A percentile compares a stretch with the other conserved stretches of the same genome.
Conservation (phyloP, 2,113 vertebrate species). For the Lipophrys pholis region DNA sequence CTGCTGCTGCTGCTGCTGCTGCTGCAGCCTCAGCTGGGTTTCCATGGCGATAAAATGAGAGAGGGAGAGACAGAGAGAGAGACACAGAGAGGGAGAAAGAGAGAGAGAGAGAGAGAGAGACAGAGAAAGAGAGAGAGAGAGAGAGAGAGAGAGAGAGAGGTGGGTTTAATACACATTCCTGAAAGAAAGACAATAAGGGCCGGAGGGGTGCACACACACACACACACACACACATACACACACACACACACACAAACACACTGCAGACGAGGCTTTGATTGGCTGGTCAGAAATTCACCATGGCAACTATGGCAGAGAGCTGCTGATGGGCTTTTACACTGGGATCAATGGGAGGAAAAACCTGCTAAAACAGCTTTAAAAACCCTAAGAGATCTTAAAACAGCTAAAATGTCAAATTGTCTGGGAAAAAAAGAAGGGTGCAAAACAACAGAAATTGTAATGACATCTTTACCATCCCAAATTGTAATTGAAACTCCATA, state of each 20-base stretch:
- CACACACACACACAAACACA: neutral
- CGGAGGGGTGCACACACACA: neutral
- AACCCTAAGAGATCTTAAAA: no score
- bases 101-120: neutral
- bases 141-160: neutral
- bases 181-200: slow-evolving; percentile 5
- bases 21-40: slow-evolving; percentile 51
- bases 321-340: neutral
- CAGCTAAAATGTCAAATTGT: no score
- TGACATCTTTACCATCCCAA: no score
- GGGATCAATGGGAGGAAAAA: no score
- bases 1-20: slow-evolving; percentile 28
- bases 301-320: slow-evolving; percentile 54
- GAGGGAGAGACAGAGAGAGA: slow-evolving; percentile 8
- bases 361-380: no score
- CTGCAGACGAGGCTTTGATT: slow-evolving; percentile 51
- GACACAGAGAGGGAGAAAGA: slow-evolving; percentile 26
- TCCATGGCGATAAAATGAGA: slow-evolving; percentile 64
- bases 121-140: slow-evolving; percentile 14
- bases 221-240: neutral
- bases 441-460: no score
- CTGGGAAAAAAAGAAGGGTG: no score
- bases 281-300: slow-evolving; percentile 57
- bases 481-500: no score
- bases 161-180: slow-evolving; percentile 10